Percentiles rank a stretch among this genome's conserved stretches.
These are phyloP conservation scores for Proteles cristata DNA, from an alignment of 2,113 vertebrate genomes.

Conservation along the genomic window DNA sequence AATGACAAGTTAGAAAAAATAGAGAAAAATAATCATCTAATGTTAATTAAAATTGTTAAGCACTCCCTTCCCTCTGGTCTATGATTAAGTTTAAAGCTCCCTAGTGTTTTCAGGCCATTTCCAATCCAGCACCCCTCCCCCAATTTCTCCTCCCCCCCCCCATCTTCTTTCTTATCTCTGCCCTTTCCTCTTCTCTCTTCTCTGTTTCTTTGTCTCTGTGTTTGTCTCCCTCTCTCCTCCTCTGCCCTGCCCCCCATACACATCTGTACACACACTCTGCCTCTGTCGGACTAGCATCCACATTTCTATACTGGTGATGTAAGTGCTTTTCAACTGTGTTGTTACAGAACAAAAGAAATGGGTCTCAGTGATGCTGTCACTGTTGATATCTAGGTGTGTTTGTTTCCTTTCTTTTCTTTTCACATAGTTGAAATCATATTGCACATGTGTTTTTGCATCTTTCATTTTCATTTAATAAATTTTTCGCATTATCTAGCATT, in stretches of 20 bases:
- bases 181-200: background rate
- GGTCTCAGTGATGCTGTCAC: too few species aligned
- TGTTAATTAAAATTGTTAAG: background rate
- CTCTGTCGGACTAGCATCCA: background rate
- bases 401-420: background rate
- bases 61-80: background rate
- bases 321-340: background rate
- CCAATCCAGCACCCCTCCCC: background rate
- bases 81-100: background rate
- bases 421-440: background rate
- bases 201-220: background rate
- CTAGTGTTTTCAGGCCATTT: background rate
- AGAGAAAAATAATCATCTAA: background rate
- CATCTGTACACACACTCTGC: rapidly evolving
- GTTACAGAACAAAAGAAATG: background rate
- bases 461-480: background rate
- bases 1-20: background rate
- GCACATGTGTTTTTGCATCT: background rate
- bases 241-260: background rate
- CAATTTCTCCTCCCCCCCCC: too few species aligned
- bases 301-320: background rate
- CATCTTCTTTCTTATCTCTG: background rate
- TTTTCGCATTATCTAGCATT: background rate
- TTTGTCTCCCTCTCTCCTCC: background rate
- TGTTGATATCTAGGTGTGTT: background rate